phyloP scores from a whole-genome alignment of 2,113 vertebrate species.

The Equus przewalskii region DNA sequence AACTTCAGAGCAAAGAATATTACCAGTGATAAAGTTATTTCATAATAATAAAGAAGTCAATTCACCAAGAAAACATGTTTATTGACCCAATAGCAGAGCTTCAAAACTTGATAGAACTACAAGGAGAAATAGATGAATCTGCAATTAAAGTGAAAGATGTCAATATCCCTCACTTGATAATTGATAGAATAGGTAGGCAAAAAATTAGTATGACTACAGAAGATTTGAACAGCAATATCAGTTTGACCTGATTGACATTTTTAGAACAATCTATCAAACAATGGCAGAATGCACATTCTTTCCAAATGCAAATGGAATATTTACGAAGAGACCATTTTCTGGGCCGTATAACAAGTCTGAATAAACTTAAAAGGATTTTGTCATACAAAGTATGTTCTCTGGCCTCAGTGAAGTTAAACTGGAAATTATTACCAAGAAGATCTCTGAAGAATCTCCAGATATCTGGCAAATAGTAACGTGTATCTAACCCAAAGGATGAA shows the following conservation, averaged over 20 bases:
- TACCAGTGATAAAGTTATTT: conserved; percentile 8
- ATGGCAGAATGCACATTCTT: background rate
- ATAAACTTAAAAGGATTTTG: background rate
- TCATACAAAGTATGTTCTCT: background rate
- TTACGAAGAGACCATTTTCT: background rate
- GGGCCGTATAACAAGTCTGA: background rate
- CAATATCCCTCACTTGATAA: background rate
- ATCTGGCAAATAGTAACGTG: background rate
- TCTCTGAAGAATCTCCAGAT: background rate
- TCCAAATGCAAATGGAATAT: background rate
- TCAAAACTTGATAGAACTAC: background rate
- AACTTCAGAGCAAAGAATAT: background rate
- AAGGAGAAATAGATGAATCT: background rate
- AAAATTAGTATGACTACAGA: background rate
- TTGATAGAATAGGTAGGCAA: background rate
- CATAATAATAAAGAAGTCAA: background rate
- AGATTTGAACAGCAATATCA: background rate
- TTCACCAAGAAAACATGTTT: background rate
- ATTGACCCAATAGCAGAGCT: background rate
- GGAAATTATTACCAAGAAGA: background rate
- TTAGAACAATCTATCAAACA: background rate
- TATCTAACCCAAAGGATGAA: background rate
- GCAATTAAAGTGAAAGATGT: background rate
- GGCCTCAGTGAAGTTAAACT: background rate
- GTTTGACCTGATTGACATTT: background rate